phyloP scores from a whole-genome alignment of 2,113 vertebrate genomes.

The Crotalus viridis region DNA sequence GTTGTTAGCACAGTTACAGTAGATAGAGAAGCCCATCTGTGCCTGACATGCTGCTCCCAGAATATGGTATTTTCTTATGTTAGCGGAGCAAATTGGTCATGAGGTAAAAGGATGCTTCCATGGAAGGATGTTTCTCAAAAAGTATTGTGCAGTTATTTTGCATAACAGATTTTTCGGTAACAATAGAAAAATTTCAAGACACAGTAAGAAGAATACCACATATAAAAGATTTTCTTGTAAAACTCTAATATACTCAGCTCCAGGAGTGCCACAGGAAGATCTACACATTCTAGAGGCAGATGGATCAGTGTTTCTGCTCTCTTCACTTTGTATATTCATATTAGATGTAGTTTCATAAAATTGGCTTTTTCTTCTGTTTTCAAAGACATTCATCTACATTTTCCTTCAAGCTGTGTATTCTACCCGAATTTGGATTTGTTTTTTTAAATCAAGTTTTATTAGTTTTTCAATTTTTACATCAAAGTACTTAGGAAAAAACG shows the following conservation, averaged over 20 bases:
- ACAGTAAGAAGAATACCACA: background rate
- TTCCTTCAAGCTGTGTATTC: background rate
- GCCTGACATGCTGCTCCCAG: accelerated
- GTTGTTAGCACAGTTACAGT: background rate
- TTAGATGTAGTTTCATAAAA: background rate
- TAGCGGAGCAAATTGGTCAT: background rate
- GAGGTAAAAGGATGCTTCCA: background rate
- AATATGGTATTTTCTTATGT: background rate
- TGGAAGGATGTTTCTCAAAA: background rate
- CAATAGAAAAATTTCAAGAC: background rate
- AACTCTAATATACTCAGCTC: background rate
- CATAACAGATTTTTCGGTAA: background rate
- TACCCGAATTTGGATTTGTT: background rate
- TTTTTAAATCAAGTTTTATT: background rate
- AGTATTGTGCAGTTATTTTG: background rate
- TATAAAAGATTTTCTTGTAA: background rate
- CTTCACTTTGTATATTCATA: background rate
- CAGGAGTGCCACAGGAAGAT: background rate
- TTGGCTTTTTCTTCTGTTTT: background rate
- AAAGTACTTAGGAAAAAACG: too few relatives aligned
- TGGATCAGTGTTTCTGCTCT: background rate
- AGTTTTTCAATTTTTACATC: too few relatives aligned
- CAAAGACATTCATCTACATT: background rate
- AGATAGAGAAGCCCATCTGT: background rate
- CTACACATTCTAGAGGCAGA: background rate